Evolutionary conservation across 2,888 invertebrate genomes (phyloP), one percentile per base, ranked within the genome.

Genomic region (Nemapogon koenigi): DNA sequence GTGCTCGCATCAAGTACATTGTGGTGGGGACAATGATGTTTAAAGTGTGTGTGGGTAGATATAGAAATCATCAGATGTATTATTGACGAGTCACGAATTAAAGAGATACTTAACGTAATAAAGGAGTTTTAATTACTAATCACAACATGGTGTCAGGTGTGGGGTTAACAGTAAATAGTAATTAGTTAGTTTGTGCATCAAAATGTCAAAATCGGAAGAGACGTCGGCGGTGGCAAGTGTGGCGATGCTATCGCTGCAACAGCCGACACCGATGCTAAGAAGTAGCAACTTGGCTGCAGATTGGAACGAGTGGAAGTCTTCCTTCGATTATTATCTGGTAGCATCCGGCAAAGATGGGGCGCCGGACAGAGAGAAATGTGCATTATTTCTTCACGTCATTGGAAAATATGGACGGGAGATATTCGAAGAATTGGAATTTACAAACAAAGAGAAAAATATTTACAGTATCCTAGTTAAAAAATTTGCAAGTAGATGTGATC

Each of bases 331-430:
- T 16, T 36, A 36, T 36, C 28, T 36, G 17, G 3, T 26, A 15
- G 37, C 37, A 2, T 37, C 29, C 10, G 37, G 37, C 7, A n/a
- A 15, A 2, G 37, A 37, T 3, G 8, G 11, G 14, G 37, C 37
- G 3, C 6, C 29, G 2, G 14, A 11, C 14, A 28, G 19, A 11
- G 37, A 37, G 17, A 37, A 19, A 17, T 28, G 17, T 29, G 37
- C 47, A 7, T 35, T 48, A 31, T 46, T 50, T 11, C 27, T 50
- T 15, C 47, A 47, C 16, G 29, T 43, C 2, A 48, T 50, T 16
- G 50, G 47, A 1, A 42, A 43, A 35, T 30, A 26, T 10, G 41
- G 43, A 10, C 38, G 41, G 2, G 41, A 46, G 16, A 30, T 46
- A 3, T 43, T 39, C n/a, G 39, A 46, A 13, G 44, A 44, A 17